Evolutionary conservation across 1,140 invertebrate genomes (phyloP).

Genomic region (Odontomachus brunneus): DNA sequence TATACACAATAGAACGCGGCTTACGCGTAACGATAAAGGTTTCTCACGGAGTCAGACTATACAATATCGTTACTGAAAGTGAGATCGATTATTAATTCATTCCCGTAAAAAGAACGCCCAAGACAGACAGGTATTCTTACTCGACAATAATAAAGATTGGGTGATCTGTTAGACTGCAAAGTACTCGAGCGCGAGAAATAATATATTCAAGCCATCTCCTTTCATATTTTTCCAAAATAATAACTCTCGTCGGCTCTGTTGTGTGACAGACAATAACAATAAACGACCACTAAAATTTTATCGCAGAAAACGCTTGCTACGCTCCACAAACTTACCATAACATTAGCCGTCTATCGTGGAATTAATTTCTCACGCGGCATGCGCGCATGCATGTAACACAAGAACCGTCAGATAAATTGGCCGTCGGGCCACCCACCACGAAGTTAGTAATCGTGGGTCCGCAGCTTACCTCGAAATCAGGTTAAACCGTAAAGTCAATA

Average conservation of each 20-base stretch:
- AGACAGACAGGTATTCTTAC: too few relatives aligned
- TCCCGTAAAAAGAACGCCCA: too few relatives aligned
- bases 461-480: conserved; percentile 20
- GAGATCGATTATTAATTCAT: too few relatives aligned
- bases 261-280: too few relatives aligned
- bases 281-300: background rate
- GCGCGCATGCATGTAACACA: conserved; percentile 12
- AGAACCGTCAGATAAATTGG: conserved; percentile 12
- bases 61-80: too few relatives aligned
- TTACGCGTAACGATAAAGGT: background rate
- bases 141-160: too few relatives aligned
- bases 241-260: too few relatives aligned
- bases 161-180: too few relatives aligned
- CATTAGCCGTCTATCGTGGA: background rate
- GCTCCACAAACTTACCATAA: background rate
- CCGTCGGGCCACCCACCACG: background rate
- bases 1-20: background rate
- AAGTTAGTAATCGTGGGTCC: conserved; percentile 19
- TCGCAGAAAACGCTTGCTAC: background rate
- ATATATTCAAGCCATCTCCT: too few relatives aligned
- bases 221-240: too few relatives aligned
- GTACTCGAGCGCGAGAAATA: too few relatives aligned
- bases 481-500: conserved; percentile 42
- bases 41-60: background rate
- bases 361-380: conserved; percentile 15